Base-by-base conservation (phyloP, 2,888 invertebrate species). In the Acanthoscelides obtectus region DNA sequence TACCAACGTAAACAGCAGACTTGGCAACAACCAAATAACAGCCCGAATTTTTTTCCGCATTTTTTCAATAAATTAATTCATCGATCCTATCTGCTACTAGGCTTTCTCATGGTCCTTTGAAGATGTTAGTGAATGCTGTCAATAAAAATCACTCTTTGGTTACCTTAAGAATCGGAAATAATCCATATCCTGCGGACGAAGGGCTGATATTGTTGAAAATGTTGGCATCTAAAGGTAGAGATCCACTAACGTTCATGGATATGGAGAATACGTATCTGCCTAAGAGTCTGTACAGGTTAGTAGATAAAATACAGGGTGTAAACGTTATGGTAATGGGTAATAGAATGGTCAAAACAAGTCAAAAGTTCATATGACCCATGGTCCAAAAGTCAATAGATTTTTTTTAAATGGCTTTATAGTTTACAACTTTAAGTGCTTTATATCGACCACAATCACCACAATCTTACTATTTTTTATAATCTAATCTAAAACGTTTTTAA, bases 201-300 rank as follows among this genome's bases (percentile, higher is more conserved):
- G 87, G 86, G 0, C 80, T 85, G n/a, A 72, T 72, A n/a, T 72
- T 89, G 21, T 78, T 87, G 12, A 81, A 80, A n/a, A 80, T 85
- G 22, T 77, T 88, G 1, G 79, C 78, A 19, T 77, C 83, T 6
- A 82, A 76, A 71, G 70, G 83, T n/a, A 76, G 76, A 0, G 79
- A 82, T 71, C 77, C 81, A 64, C 77, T 89, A 21, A 77, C 79
- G 20, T 73, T 81, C 25, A 76, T 90, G 63, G 86, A 89, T 77
- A 82, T 90, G 78, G 86, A 87, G 69, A 86, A 87, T 78, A 83
- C 87, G 71, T 86, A 86, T 82, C 85, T 88, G 6, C 82, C 84
- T 1, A 87, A 75, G 79, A 82, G 45, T 84, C 86, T 74, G 70
- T 87, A 19, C 79, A 83, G 72, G 86, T 86, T 80, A 77, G 71